Percentiles rank a stretch among this genome's conserved stretches.
These are phyloP conservation scores for Podiceps cristatus DNA, from an alignment of 2,113 vertebrate species.

Conservation along the genomic window DNA sequence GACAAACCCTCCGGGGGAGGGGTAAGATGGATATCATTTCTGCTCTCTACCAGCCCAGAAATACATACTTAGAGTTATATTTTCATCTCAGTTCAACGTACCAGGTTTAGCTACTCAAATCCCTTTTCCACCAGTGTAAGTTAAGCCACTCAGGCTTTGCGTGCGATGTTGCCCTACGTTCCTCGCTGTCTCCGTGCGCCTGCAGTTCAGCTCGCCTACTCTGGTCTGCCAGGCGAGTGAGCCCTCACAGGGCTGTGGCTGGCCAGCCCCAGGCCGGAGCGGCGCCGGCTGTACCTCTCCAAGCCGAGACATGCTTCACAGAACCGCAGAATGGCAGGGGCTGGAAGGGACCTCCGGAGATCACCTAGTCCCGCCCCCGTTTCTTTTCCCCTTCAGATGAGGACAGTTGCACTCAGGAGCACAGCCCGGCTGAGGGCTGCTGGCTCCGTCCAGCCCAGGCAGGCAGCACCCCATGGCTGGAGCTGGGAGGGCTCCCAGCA, in stretches of 20 bases:
- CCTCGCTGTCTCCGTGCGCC: not conserved
- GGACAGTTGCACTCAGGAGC: not conserved
- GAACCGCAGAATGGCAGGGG: too few species aligned
- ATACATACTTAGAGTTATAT: not conserved
- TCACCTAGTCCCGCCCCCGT: too few species aligned
- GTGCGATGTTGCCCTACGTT: not conserved
- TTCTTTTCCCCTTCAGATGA: not conserved
- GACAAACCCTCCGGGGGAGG: not conserved
- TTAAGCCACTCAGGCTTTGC: not conserved
- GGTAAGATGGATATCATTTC: not conserved
- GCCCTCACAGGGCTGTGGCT: not conserved
- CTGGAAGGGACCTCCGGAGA: too few species aligned
- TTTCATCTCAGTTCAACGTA: not conserved
- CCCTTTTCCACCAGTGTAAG: not conserved
- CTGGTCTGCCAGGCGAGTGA: not conserved
- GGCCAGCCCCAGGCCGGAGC: not conserved
- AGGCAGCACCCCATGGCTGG: accelerated
- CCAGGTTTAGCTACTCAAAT: not conserved
- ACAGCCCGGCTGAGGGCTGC: not conserved
- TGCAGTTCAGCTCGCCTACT: not conserved
- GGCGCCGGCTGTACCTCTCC: not conserved
- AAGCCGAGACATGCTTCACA: not conserved
- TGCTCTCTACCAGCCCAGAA: not conserved
- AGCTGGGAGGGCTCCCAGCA: not conserved
- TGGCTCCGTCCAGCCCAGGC: not conserved